Evolutionary conservation across 2,113 vertebrate genomes (phyloP).

Genomic region (Actenoides hombroni): DNA sequence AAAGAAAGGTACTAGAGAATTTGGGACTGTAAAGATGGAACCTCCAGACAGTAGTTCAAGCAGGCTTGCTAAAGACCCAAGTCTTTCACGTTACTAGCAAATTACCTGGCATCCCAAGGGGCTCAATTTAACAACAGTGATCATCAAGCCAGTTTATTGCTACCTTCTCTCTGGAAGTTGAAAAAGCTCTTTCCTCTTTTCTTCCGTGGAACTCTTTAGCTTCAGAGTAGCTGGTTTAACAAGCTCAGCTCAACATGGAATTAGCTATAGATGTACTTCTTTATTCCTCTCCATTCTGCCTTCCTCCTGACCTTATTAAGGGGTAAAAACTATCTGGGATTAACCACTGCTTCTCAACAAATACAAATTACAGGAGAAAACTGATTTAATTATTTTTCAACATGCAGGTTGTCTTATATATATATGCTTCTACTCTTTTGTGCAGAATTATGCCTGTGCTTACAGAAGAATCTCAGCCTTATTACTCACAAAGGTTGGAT

Average conservation of each 20-base stretch:
- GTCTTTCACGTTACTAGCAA: neutral
- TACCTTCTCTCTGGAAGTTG: slow-evolving; percentile 20
- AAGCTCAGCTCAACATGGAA: slow-evolving; percentile 45
- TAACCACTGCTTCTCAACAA: neutral
- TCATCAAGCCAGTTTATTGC: slow-evolving; percentile 59
- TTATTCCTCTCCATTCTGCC: neutral
- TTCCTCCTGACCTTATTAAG: neutral
- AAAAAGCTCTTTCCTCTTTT: slow-evolving; percentile 28
- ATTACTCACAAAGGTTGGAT: neutral
- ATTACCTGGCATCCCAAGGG: slow-evolving; percentile 15
- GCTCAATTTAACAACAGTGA: slow-evolving; percentile 34
- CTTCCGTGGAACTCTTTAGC: slow-evolving; percentile 26
- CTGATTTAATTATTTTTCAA: neutral
- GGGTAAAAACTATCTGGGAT: neutral
- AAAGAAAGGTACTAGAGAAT: slow-evolving; percentile 37
- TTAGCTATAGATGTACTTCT: slow-evolving; percentile 14
- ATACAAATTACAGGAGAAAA: neutral
- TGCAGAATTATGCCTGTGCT: neutral
- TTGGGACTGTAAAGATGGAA: slow-evolving; percentile 39
- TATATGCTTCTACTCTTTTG: neutral
- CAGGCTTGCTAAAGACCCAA: slow-evolving; percentile 20
- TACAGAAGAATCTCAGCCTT: neutral
- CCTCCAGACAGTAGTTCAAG: slow-evolving; percentile 39
- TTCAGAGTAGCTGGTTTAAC: slow-evolving; percentile 49
- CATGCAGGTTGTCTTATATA: neutral